Base-by-base conservation (phyloP, 1,140 invertebrate genomes). In the Spodoptera litura region DNA sequence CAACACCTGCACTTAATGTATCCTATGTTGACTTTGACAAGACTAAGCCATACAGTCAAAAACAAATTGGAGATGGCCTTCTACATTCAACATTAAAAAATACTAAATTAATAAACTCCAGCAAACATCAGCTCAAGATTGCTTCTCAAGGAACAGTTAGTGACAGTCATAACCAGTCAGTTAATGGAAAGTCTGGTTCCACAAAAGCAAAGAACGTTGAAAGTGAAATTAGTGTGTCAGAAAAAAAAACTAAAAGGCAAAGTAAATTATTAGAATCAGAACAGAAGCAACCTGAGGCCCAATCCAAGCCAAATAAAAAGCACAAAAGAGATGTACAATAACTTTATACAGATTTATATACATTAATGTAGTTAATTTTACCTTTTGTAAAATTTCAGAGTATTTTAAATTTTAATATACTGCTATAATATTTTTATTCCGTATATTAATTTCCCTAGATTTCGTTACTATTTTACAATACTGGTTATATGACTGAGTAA, bases 1-100 rank as follows among this genome's bases (percentile, higher is more conserved):
- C 83, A 55, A 56, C 78, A 68, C 88, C 88, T 77, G 58, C 84
- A 55, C 85, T 91, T 9, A 85, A 87, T 82, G 87, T 91, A 10
- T 81, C 87, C 2, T 90, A 92, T 86, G 84, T 93, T 27, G 87
- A 93, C 74, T 92, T 93, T 85, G 88, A 92, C 58, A 92, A 93
- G 85, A 93, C 89, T 49, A 93, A 91, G 73, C 89, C 92, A 58
- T 80, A 83, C 61, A 58, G 38, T 59, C 77, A 84, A 77, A 88
- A 85, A 77, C 83, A 87, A 83, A 84, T 62, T 70, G 84, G 83
- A 62, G 87, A 91, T 81, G 85, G 81, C 64, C 53, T 81, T 59
- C 79, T 77, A 79, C 61, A 84, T 44, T 81, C 71, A 75, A 62
- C 77, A 44, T 62, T 70, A 79, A 89, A 83, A 77, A 88, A 56